Evolutionary conservation across 2,797 vertebrate species (phyloP).

Genomic region (Coranthus polyacanthus): DNA sequence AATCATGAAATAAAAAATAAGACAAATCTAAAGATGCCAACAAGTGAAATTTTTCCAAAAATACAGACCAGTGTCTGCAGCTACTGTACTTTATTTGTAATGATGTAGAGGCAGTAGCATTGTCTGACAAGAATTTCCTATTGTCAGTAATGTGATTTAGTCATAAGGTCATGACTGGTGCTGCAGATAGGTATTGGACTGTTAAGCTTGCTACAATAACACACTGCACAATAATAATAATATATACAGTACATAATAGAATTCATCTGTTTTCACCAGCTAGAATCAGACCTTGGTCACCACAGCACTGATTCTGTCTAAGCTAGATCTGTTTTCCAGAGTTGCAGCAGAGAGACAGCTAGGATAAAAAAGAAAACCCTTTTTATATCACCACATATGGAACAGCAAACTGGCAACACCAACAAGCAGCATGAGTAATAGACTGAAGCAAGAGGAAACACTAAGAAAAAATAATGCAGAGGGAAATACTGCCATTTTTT

Average conservation of each 20-base stretch:
- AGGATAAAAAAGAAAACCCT: slow-evolving; percentile 39
- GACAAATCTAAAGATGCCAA: not conserved
- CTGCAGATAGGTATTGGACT: slow-evolving; percentile 19
- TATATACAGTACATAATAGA: slow-evolving; percentile 33
- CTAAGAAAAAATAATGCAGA: slow-evolving; percentile 3
- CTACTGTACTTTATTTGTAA: not conserved
- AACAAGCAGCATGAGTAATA: slow-evolving; percentile 47
- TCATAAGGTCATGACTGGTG: slow-evolving; percentile 21
- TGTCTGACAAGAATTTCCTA: slow-evolving; percentile 22
- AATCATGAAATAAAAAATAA: not conserved
- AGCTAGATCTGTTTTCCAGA: slow-evolving; percentile 47
- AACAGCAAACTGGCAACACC: slow-evolving; percentile 60
- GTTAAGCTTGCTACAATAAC: slow-evolving; percentile 25
- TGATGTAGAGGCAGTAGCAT: not conserved
- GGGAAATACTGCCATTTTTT: slow-evolving; percentile 8
- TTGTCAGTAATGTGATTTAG: slow-evolving; percentile 21
- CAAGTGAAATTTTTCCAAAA: not conserved
- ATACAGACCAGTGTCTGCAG: slow-evolving; percentile 5
- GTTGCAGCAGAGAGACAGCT: slow-evolving; percentile 36
- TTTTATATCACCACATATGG: slow-evolving; percentile 41
- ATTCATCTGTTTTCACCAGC: slow-evolving; percentile 25
- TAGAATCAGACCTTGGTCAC: slow-evolving; percentile 30
- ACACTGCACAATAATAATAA: not conserved
- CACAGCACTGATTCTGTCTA: slow-evolving; percentile 18
- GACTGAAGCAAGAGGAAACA: slow-evolving; percentile 42